Percentiles rank a stretch among this genome's conserved stretches.
phyloP scores from a whole-genome alignment of 2,113 vertebrate species.

The Dicaeum eximium region DNA sequence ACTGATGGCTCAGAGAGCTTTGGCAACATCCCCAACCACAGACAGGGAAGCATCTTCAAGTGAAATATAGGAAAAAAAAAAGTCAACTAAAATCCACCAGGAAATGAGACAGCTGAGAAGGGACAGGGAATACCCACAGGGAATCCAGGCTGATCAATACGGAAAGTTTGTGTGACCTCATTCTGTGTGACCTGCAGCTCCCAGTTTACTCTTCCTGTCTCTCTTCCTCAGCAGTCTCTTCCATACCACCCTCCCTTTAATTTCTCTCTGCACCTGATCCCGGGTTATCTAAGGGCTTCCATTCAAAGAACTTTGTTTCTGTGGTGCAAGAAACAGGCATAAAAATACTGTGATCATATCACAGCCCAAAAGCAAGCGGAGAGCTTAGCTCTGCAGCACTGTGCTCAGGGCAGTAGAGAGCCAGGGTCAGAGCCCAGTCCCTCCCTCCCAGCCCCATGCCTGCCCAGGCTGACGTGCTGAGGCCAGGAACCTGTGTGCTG shows the following conservation, averaged over 20 bases:
- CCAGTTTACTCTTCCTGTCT: background rate
- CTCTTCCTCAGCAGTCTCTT: background rate
- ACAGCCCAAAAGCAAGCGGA: background rate
- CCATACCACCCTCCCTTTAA: background rate
- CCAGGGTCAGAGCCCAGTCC: background rate
- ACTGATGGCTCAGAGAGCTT: background rate
- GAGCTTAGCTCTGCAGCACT: background rate
- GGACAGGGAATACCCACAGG: background rate
- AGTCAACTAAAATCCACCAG: background rate
- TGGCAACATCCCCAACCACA: background rate
- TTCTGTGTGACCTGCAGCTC: background rate
- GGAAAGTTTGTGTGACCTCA: background rate
- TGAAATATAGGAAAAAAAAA: background rate
- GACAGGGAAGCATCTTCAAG: background rate
- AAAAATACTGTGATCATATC: background rate
- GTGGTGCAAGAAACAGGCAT: background rate
- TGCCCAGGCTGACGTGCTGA: background rate
- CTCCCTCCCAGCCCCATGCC: background rate
- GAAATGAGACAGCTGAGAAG: background rate
- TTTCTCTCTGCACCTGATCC: background rate
- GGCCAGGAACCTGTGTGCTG: background rate
- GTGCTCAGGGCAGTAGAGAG: background rate
- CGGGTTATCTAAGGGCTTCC: background rate
- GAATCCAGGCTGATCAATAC: background rate
- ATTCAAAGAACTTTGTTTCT: background rate